phyloP scores from a whole-genome alignment of 2,888 invertebrate genomes.

The Lepeophtheirus nordmannii region DNA sequence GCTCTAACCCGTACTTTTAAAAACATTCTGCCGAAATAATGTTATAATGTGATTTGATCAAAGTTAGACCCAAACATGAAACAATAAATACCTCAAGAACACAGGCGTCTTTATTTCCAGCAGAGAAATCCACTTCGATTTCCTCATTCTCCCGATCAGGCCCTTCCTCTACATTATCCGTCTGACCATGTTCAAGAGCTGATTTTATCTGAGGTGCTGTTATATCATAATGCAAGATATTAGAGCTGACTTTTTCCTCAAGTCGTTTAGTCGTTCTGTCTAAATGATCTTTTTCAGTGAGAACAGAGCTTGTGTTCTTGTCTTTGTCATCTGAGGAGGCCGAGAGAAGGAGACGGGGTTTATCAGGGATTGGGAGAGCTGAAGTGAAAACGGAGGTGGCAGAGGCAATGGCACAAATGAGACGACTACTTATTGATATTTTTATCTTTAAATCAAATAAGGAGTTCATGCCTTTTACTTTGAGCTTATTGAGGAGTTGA shows the following conservation, averaged over 20 bases:
- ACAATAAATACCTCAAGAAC: conserved; percentile 47
- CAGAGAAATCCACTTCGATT: conserved; percentile 50
- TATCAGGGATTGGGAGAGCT: conserved; percentile 56
- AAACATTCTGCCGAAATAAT: too few species aligned
- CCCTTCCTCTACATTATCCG: not conserved
- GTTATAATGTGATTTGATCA: too few species aligned
- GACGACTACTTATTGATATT: conserved; percentile 66
- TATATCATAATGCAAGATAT: not conserved
- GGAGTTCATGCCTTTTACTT: conserved; percentile 73
- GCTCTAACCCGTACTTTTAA: too few species aligned
- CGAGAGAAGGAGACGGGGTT: conserved; percentile 47
- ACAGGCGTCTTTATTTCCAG: conserved; percentile 62
- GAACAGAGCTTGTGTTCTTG: conserved; percentile 45
- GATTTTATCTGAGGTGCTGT: not conserved
- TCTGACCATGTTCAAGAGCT: not conserved
- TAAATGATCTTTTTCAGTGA: conserved; percentile 45
- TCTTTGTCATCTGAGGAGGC: conserved; percentile 5
- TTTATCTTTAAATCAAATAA: conserved; percentile 65
- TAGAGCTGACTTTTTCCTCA: conserved; percentile 44
- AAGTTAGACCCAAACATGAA: too few species aligned
- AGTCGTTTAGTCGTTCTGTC: conserved; percentile 53
- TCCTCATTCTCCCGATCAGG: conserved; percentile 40
- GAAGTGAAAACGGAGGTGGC: conserved; percentile 66
- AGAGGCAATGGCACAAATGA: conserved; percentile 71
- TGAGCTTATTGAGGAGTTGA: conserved; percentile 69